Percentiles rank a stretch among this genome's conserved stretches.
Conservation (phyloP, 2,113 vertebrate species). For the Ctenomys sociabilis region DNA sequence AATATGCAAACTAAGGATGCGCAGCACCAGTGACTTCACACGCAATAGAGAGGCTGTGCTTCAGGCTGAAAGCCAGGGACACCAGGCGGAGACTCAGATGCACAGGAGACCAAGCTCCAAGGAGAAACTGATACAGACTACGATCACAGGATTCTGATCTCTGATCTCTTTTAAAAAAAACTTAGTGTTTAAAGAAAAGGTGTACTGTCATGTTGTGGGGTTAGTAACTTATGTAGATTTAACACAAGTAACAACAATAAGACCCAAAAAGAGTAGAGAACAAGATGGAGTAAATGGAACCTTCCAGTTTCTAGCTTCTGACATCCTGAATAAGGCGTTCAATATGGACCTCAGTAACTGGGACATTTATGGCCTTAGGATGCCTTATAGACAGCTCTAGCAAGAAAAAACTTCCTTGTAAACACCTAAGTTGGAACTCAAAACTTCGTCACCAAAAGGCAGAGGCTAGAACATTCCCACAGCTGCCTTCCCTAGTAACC, state of each 20-base stretch:
- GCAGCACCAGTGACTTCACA: background rate
- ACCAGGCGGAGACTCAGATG: background rate
- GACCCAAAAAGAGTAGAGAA: background rate
- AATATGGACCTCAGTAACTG: background rate
- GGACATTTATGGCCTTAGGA: background rate
- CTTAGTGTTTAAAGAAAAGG: background rate
- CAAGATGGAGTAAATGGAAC: background rate
- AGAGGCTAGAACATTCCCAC: background rate
- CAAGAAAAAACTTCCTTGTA: background rate
- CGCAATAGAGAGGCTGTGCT: background rate
- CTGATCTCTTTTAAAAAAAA: background rate
- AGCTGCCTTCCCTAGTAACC: background rate
- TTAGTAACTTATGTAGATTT: background rate
- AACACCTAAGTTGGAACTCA: no score
- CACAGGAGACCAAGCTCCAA: background rate
- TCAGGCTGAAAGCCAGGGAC: background rate
- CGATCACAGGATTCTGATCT: background rate
- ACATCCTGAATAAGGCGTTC: no score
- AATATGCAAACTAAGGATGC: background rate
- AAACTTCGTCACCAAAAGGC: background rate
- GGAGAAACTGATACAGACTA: background rate
- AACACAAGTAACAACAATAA: background rate
- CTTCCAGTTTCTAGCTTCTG: rapidly evolving
- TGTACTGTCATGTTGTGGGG: background rate
- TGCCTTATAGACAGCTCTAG: background rate